A percentile compares a stretch with the other conserved stretches of the same genome.
These are phyloP conservation scores for Echinometra lucunter DNA, from an alignment of 53 echinoderm and acorn worm genomes.

Conservation along the genomic window DNA sequence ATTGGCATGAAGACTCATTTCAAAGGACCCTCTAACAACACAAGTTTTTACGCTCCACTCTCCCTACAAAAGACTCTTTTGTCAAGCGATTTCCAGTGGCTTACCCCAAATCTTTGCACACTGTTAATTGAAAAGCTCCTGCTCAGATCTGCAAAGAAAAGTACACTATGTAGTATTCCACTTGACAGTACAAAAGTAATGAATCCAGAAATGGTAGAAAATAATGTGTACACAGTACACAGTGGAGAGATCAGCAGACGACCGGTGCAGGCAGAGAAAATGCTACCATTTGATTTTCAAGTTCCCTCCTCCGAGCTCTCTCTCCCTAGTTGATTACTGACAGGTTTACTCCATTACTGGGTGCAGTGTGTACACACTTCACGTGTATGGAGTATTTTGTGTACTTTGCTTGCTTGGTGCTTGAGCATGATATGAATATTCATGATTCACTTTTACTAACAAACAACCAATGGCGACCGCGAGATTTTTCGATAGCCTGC, in stretches of 20 bases:
- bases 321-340: neutral
- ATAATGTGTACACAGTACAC: neutral
- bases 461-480: constrained; percentile 20
- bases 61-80: neutral
- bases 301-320: neutral
- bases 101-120: constrained; percentile 31
- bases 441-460: constrained; percentile 41
- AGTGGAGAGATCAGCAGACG: neutral
- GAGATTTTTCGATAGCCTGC: neutral
- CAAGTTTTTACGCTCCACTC: neutral
- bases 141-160: neutral
- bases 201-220: constrained; percentile 29
- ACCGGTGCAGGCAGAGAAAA: neutral
- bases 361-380: neutral
- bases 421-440: constrained; percentile 35
- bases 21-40: neutral
- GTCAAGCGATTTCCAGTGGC: constrained; percentile 8
- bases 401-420: neutral
- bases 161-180: constrained; percentile 7
- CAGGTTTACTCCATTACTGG: no score
- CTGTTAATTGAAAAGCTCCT: neutral
- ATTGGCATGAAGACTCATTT: constrained; percentile 26
- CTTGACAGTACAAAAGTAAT: constrained; percentile 38
- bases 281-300: neutral
- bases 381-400: constrained; percentile 1